Evolutionary conservation across 2,888 invertebrate genomes (phyloP), one percentile per base, ranked within the genome.

Genomic region (Trichopoda pennipes): DNA sequence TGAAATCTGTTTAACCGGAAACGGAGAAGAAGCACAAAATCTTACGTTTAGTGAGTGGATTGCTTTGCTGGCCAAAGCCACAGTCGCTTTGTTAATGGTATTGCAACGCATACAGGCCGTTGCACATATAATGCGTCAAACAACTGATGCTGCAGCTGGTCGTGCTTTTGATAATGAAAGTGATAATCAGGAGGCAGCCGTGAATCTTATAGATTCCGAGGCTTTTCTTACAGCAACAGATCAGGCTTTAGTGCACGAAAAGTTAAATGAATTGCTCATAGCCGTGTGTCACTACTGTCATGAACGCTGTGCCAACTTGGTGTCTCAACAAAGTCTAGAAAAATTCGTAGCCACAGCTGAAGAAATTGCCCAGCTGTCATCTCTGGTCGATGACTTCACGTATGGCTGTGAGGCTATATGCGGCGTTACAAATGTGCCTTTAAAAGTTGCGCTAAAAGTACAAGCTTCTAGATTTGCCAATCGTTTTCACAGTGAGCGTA

Each of bases 261-360:
- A 95, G 90, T 91, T 98, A 63, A 93, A 93, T 82, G 96, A 96
- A 87, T 93, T 97, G 89, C 92, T 98, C 61, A 93, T 93, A 51
- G 94, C 95, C n/a, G 94, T 98, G 55, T 97, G 97, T 90, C 96
- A 98, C 91, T 96, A 96, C 89, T 97, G 97, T 86, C 97, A 98
- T 90, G 98, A 99, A 89, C 93, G 98, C 84, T 95, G 97, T 91
- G 97, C 97, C 76, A 96, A 97, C 90, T 93, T 98, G 73, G 94
- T 98, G 77, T 95, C 95, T 60, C 95, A 95, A 7, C 95, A 94
- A 91, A 94, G 94, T 85, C 93, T 94, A 83, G 95, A 94, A 86
- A 94, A 94, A 84, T 92, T 92, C 88, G 93, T 94, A 19, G 94
- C 97, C 81, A 95, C 95, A 4, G 94, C 96, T 51, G 91, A 93